Percentiles rank a stretch among this genome's conserved stretches.
phyloP scores from a whole-genome alignment of 2,888 invertebrate genomes.

The Drosophila phalerata region DNA sequence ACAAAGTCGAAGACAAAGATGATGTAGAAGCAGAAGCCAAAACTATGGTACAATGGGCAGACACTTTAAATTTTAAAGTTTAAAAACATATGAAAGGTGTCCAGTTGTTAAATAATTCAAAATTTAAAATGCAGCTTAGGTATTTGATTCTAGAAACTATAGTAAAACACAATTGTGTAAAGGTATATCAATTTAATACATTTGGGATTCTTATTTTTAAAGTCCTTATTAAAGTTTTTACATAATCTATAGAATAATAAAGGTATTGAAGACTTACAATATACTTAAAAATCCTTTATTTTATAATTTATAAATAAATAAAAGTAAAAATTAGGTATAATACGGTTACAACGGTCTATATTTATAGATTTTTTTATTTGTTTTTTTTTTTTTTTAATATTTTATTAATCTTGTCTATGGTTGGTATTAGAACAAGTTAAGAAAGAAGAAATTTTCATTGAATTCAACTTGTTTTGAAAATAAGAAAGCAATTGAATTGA shows the following conservation, averaged over 20 bases:
- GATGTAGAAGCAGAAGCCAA: conserved; percentile 21
- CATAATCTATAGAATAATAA: not conserved
- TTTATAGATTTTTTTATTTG: no score
- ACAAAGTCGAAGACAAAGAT: conserved; percentile 22
- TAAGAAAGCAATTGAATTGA: no score
- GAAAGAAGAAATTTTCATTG: no score
- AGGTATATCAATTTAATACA: no score
- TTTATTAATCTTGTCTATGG: no score
- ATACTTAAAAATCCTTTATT: not conserved
- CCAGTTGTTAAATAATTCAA: not conserved
- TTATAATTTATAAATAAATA: not conserved
- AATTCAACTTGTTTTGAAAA: no score
- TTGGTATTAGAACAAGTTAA: no score
- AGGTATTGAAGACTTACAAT: not conserved
- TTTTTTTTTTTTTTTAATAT: no score
- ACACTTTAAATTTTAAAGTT: no score
- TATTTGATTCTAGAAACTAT: no score
- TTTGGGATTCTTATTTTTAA: not conserved
- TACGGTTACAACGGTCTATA: no score
- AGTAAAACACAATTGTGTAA: not conserved
- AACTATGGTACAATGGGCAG: conserved; percentile 34
- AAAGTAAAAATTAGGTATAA: no score
- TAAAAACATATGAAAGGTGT: conserved; percentile 6
- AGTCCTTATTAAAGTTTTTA: not conserved
- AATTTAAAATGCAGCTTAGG: not conserved